A percentile compares a stretch with the other conserved stretches of the same genome.
Evolutionary conservation across 2,888 invertebrate species (phyloP).

Genomic region (Thyatira batis): DNA sequence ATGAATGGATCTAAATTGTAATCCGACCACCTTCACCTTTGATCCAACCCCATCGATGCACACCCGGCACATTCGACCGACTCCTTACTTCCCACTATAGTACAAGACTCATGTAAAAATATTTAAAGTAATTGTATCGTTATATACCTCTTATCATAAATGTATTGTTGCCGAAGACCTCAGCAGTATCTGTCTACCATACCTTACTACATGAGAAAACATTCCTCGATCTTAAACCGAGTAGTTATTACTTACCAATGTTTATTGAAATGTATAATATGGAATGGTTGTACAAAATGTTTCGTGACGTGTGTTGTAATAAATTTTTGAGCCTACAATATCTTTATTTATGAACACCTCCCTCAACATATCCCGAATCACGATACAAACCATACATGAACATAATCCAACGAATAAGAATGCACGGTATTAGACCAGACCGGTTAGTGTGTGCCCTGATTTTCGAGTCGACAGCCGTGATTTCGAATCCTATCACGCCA

Average conservation of each 20-base stretch:
- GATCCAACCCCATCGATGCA: not conserved
- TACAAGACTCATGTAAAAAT: not conserved
- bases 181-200: conserved; percentile 1
- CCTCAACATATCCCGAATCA: too few relatives aligned
- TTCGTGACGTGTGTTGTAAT: conserved; percentile 74
- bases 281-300: conserved; percentile 72
- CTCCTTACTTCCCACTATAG: not conserved
- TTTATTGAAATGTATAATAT: conserved; percentile 42
- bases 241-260: conserved; percentile 45
- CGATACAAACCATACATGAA: too few relatives aligned
- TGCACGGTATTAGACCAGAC: too few relatives aligned
- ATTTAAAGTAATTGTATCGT: not conserved
- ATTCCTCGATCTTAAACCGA: conserved; percentile 36
- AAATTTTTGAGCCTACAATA: conserved; percentile 58
- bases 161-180: not conserved
- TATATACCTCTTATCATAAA: not conserved
- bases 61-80: not conserved
- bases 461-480: too few relatives aligned
- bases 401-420: too few relatives aligned
- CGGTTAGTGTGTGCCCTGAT: too few relatives aligned
- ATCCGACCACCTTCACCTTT: not conserved
- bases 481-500: too few relatives aligned
- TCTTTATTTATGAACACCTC: conserved; percentile 17
- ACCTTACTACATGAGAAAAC: conserved; percentile 17
- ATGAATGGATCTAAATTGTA: not conserved